Evolutionary conservation across 92 coral and sea anemone species (phyloP), one percentile per base, ranked within the genome.

Genomic region (Muricea muricata): DNA sequence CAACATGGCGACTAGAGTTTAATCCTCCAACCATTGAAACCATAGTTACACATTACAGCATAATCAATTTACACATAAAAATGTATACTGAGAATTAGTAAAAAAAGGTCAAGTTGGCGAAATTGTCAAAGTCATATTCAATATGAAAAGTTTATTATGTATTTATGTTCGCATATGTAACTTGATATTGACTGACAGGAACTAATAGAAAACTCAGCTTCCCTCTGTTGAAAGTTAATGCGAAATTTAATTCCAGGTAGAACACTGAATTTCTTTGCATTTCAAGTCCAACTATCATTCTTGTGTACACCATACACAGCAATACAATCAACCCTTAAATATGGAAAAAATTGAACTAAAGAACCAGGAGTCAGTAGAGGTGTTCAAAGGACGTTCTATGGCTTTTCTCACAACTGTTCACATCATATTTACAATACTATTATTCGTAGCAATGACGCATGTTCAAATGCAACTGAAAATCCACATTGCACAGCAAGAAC

Each of bases 401-500:
- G 14, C 15, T 7, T 8, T 75, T 23, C 13, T 75, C 31, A 75
- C 40, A 11, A 47, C 14, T 28, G 23, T 75, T 6, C 65, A 75
- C 41, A 45, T 33, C 34, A 10, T 52, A 35, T 75, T 75, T 47
- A 75, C 80, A 8, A 14, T 50, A 15, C 20, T 75, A 34, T 75
- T 75, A 42, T 47, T 75, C 41, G 42, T 75, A 12, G 80, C 65
- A 25, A 75, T 75, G 65, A 54, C 65, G 28, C 55, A 63, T 63
- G 39, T 63, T 18, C 70, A 63, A 63, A 63, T 63, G 30, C 70
- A 63, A 63, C 1, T 63, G 70, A 63, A 39, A 2, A 30, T 10
- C 70, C 70, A 63, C 17, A 63, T 63, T 63, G 70, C 70, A 20
- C 34, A 40, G 35, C 79, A 40, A 47, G 80, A 75, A 52, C 80